Base-by-base conservation (phyloP, 2,888 invertebrate genomes). In the Zaprionus obscuricornis region DNA sequence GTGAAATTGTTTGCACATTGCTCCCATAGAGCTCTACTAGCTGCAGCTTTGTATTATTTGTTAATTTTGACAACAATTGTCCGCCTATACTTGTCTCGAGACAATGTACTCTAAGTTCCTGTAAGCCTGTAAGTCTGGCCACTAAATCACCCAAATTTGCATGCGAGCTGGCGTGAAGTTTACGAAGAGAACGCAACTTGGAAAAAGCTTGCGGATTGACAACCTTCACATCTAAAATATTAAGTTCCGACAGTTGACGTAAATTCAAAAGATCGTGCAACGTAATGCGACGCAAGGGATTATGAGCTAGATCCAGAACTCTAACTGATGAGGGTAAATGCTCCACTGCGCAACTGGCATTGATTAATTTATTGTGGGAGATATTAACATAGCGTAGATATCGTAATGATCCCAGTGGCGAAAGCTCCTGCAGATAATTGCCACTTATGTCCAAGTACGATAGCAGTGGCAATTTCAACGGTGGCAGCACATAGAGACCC, bases 1-100 rank as follows among this genome's bases (percentile, higher is more conserved):
- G 92, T n/a, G 94, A 93, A 74, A 97, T 94, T 64, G 92, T 92
- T 81, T 93, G 94, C 69, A 97, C 92, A 85, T 93, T 93, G 50
- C 90, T 90, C 16, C 97, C 97, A 60, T 94, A 95, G 63, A 97
- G 94, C 87, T 96, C 96, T 34, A 97, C 90, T 78, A 95, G 93
- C 52, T 94, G 92, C 34, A 97, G 92, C 88, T 96, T 96, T 31
- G 94, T 94, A 39, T 95, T 94, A 69, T 96, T 95, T 24, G 94
- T 92, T 74, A 95, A 94, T 64, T 94, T 93, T 10, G 85, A 68
- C 3, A 90, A 78, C 55, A 97, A 91, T 87, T 96, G 96, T 64
- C 94, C 93, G 17, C 94, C 94, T 75, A 97, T 92, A 27, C 92
- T 91, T 13, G 93, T 91, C 84, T 96, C 96, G 60, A 94, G 92